Evolutionary conservation across 2,797 vertebrate genomes (phyloP).

Genomic region (Capromys pilorides): DNA sequence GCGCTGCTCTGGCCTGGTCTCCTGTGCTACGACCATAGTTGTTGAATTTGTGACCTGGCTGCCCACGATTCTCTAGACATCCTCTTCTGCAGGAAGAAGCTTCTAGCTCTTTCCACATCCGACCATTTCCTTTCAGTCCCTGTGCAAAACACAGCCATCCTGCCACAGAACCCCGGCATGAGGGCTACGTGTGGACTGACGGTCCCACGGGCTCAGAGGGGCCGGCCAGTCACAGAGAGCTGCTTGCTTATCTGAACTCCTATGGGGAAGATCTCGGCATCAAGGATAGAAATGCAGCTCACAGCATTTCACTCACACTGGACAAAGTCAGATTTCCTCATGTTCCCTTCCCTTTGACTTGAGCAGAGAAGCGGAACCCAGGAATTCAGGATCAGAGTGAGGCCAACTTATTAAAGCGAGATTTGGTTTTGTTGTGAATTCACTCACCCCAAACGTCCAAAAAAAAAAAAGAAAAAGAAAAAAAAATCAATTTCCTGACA

Average conservation of each 20-base stretch:
- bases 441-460: background rate
- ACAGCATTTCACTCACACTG: background rate
- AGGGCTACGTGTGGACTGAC: accelerated
- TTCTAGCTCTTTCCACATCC: background rate
- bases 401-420: background rate
- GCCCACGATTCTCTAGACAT: background rate
- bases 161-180: background rate
- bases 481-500: slow-evolving; percentile 41
- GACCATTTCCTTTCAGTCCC: background rate
- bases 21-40: background rate
- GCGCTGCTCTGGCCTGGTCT: background rate
- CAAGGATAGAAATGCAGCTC: background rate
- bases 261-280: background rate
- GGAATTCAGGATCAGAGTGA: background rate
- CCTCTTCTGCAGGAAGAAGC: background rate
- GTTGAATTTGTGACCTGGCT: background rate
- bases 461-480: background rate
- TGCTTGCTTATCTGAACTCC: background rate
- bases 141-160: background rate
- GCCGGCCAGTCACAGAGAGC: background rate
- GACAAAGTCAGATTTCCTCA: background rate
- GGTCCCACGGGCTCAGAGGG: background rate
- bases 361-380: background rate
- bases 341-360: background rate
- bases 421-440: slow-evolving; percentile 46